phyloP scores from a whole-genome alignment of 2,113 vertebrate species.

The Hippocampus abdominalis region DNA sequence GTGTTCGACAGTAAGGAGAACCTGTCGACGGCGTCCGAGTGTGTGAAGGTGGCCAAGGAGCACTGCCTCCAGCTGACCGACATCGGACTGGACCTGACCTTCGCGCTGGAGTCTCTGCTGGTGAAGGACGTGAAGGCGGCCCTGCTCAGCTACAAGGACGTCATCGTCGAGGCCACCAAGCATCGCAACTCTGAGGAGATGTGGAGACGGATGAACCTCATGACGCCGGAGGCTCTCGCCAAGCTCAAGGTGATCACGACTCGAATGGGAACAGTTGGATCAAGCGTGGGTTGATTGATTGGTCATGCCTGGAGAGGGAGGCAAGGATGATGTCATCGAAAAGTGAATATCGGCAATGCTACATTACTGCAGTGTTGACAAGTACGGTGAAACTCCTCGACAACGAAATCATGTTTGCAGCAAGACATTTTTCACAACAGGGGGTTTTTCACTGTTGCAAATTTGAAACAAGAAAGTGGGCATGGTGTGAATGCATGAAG shows the following conservation, averaged over 20 bases:
- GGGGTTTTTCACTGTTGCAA: too few species aligned
- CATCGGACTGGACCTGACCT: constrained; percentile 94
- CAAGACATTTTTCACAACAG: too few species aligned
- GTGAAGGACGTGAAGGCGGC: constrained; percentile 91
- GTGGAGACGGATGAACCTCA: constrained; percentile 97
- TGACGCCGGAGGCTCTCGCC: constrained; percentile 91
- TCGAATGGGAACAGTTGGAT: not conserved
- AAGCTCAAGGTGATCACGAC: constrained; percentile 84
- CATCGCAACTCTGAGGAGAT: constrained; percentile 98
- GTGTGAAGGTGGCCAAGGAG: constrained; percentile 94
- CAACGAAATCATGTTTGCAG: too few species aligned
- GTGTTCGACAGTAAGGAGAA: constrained; percentile 98
- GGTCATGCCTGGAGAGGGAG: too few species aligned
- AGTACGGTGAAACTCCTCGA: too few species aligned
- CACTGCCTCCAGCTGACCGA: constrained; percentile 93
- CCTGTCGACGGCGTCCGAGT: constrained; percentile 91
- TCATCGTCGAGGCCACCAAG: constrained; percentile 96
- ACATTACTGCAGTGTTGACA: too few species aligned
- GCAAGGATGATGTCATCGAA: too few species aligned
- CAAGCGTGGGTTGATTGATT: too few species aligned
- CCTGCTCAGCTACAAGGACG: constrained; percentile 91
- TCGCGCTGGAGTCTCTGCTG: constrained; percentile 89
- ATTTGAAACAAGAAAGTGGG: too few species aligned
- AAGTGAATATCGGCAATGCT: too few species aligned
- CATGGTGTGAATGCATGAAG: too few species aligned